Percentiles rank a stretch among this genome's conserved stretches.
These are phyloP conservation scores for Paramisgurnus dabryanus DNA, from an alignment of 2,113 vertebrate species.

Conservation along the genomic window DNA sequence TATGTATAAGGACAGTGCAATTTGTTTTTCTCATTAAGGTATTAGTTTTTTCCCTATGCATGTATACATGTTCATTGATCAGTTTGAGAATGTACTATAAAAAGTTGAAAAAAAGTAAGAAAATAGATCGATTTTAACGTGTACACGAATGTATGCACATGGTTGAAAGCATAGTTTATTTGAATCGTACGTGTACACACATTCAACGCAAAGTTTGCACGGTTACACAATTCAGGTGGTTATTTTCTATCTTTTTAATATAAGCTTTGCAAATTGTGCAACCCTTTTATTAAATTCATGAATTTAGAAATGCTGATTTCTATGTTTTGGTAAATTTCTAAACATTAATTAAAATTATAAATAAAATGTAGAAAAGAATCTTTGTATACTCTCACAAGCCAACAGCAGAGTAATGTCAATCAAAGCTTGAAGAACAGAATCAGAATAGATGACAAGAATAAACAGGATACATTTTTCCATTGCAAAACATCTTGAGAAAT, in stretches of 20 bases:
- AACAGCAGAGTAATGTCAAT: neutral
- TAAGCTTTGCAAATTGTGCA: too few species aligned
- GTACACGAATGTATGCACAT: neutral
- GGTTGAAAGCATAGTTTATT: too few species aligned
- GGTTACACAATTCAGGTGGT: too few species aligned
- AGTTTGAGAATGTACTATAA: slow-evolving; percentile 6
- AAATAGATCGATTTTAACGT: neutral
- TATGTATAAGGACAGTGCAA: neutral
- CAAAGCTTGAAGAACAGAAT: neutral
- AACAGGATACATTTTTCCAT: neutral
- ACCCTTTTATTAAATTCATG: too few species aligned
- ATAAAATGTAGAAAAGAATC: too few species aligned
- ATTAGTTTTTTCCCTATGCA: neutral
- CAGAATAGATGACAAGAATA: neutral
- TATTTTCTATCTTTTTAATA: too few species aligned
- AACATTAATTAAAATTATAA: too few species aligned
- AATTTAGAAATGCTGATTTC: too few species aligned
- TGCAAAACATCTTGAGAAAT: neutral
- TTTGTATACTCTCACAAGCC: too few species aligned
- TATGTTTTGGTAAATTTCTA: too few species aligned
- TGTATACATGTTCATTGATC: slow-evolving; percentile 16
- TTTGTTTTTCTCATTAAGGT: neutral
- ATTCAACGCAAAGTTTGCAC: too few species aligned
- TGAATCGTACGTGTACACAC: too few species aligned
- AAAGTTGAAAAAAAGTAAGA: neutral